Base-by-base conservation (phyloP, 2,888 invertebrate genomes). In the Minunthozetes semirufus region DNA sequence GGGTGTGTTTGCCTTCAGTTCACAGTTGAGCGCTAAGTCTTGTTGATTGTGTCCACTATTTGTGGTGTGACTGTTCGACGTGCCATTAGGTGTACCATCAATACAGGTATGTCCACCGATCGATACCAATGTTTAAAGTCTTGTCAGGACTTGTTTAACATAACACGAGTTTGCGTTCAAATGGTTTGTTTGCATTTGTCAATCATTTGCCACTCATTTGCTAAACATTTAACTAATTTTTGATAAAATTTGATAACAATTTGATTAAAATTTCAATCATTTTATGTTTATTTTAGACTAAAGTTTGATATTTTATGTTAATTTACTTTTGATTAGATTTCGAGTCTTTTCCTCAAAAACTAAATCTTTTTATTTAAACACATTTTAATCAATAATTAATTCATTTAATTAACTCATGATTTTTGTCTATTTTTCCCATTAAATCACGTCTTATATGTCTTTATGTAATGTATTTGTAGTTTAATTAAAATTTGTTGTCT, bases 71-170 rank as follows among this genome's bases (percentile, higher is more conserved):
- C 33, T 17, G 38, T n/a, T 66, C 33, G 29, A 66, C 29, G 63
- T 66, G 63, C 63, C 63, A 66, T 66, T 66, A 38, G 19, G 19
- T 66, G 63, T 66, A 2, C 29, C 8, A 29, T 17, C 63, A 59
- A 25, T 59, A 25, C 63, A 66, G 63, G 63, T 66, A 66, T 66
- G 63, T 66, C 27, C 59, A 25, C 29, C 15, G 17, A 11, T 27
- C 27, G 27, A 59, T 27, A 27, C 9, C 17, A 6, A n/a, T 33
- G 4, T 33, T 33, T 8, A 33, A 3, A 33, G 33, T 33, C 3
- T 3, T 13, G 9, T 42, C 42, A 53, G 8, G 50, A n/a, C 19
- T 50, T 50, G 50, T 15, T 8, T n/a, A 50, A n/a, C 17, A 5
- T 50, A 50, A 50, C n/a, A 50, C 13, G 13, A 50, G 11, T 46